Evolutionary conservation across 1,140 invertebrate genomes (phyloP).

Genomic region (Cotesia glomerata): DNA sequence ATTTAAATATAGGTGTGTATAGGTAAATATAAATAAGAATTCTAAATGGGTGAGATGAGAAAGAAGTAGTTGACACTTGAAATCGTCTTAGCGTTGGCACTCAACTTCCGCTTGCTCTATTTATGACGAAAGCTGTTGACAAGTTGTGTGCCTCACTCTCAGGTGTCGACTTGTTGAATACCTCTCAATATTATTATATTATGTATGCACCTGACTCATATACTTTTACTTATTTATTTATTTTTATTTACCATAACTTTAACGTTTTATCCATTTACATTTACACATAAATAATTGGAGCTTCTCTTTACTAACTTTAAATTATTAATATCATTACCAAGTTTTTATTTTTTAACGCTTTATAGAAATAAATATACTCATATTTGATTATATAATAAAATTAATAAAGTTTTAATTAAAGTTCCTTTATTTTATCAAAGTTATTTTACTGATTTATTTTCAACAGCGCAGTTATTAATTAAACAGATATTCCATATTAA

Average conservation of each 20-base stretch:
- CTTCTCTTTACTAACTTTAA: background rate
- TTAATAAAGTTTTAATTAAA: too few species aligned
- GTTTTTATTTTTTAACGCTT: too few species aligned
- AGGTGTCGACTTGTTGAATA: slow-evolving; percentile 18
- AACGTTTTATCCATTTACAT: background rate
- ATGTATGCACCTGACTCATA: background rate
- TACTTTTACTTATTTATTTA: background rate
- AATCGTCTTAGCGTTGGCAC: slow-evolving; percentile 10
- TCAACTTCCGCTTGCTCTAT: background rate
- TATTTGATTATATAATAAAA: too few species aligned
- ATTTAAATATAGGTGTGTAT: background rate
- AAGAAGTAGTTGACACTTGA: background rate
- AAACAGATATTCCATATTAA: too few species aligned
- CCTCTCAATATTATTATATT: background rate
- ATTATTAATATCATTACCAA: background rate
- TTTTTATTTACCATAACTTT: background rate
- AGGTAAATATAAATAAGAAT: background rate
- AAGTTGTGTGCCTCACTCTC: background rate
- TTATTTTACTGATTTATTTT: too few species aligned
- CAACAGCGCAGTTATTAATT: too few species aligned
- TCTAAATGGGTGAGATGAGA: background rate
- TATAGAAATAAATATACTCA: too few species aligned
- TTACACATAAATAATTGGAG: background rate
- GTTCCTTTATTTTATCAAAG: too few species aligned
- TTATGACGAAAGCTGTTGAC: slow-evolving; percentile 7